Evolutionary conservation across 2,888 invertebrate species (phyloP).

Genomic region (Hecatera dysodea): DNA sequence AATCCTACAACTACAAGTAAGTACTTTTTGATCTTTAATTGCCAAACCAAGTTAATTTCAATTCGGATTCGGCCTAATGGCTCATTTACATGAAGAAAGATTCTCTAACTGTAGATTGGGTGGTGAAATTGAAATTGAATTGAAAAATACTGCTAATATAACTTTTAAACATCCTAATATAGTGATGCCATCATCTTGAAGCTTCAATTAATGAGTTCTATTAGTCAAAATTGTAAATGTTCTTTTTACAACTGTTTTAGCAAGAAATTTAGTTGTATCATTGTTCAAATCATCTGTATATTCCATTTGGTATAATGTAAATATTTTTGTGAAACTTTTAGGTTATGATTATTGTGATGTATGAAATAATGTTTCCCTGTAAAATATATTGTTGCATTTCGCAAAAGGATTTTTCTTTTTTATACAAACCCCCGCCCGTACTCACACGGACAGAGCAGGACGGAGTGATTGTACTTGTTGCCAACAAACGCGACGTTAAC

Average conservation of each 20-base stretch:
- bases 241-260: slow-evolving; percentile 7
- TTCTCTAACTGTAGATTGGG: background rate
- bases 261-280: background rate
- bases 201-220: background rate
- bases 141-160: background rate
- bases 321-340: slow-evolving; percentile 66
- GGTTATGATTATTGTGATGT: slow-evolving; percentile 64
- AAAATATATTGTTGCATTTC: slow-evolving; percentile 67
- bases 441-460: no score
- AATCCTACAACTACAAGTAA: background rate
- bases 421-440: no score
- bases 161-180: background rate
- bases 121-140: background rate
- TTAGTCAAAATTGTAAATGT: background rate
- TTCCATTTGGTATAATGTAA: slow-evolving; percentile 51
- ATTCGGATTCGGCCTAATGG: background rate
- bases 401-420: slow-evolving; percentile 28
- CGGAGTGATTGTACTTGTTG: no score
- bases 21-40: slow-evolving; percentile 3
- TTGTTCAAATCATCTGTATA: slow-evolving; percentile 36
- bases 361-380: slow-evolving; percentile 66
- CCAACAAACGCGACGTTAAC: no score
- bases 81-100: background rate
- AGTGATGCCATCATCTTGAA: background rate
- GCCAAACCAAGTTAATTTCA: background rate